Percentiles rank a stretch among this genome's conserved stretches.
These are phyloP conservation scores for Spisula subtruncata DNA, from an alignment of 2,888 invertebrate species.

Conservation along the genomic window DNA sequence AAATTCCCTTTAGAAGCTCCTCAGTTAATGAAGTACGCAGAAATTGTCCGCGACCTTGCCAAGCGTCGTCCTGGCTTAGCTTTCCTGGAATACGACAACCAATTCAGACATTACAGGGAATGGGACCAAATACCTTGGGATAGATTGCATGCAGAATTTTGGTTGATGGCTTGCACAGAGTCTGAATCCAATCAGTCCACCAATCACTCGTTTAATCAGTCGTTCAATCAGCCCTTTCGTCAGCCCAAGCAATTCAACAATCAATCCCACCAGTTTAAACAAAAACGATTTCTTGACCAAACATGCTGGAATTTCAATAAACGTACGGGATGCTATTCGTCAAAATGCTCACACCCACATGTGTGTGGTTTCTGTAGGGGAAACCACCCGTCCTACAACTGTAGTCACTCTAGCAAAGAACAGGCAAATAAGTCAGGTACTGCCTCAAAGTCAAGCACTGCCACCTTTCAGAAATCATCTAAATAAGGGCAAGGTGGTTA, in stretches of 20 bases:
- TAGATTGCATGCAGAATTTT: not conserved
- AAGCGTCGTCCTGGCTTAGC: not conserved
- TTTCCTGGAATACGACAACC: not conserved
- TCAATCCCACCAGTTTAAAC: not conserved
- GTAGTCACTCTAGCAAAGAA: not conserved
- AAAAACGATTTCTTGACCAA: not conserved
- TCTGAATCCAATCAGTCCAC: not conserved
- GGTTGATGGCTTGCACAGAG: not conserved
- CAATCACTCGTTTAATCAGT: no score
- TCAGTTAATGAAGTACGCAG: no score
- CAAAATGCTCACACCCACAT: not conserved
- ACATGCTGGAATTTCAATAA: not conserved
- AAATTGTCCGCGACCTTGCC: not conserved
- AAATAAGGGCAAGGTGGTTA: not conserved
- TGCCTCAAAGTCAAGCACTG: no score
- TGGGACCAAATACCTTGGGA: no score
- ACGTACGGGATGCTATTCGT: not conserved
- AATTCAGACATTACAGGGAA: no score
- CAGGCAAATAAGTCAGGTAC: not conserved
- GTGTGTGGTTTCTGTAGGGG: not conserved
- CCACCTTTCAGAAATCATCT: not conserved
- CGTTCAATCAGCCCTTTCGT: not conserved
- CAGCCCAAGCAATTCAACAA: not conserved
- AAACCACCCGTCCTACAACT: not conserved
- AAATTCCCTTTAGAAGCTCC: no score